Percentiles rank a stretch among this genome's conserved stretches.
These are phyloP conservation scores for Spisula solida DNA, from an alignment of 2,888 invertebrate species.

Conservation along the genomic window DNA sequence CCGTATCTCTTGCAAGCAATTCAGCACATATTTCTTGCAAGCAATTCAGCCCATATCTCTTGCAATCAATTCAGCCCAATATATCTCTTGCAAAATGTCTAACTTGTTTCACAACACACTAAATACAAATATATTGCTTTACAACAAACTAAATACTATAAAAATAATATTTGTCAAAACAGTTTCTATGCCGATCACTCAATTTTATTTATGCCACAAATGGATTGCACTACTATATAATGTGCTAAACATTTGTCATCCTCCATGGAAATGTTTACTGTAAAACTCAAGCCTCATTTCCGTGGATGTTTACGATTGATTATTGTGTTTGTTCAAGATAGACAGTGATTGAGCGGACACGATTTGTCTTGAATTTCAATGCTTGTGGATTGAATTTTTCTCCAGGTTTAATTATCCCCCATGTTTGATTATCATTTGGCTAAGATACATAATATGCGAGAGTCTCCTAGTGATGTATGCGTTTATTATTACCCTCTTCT, in stretches of 20 bases:
- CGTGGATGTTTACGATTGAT: constrained; percentile 41
- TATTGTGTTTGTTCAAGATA: constrained; percentile 43
- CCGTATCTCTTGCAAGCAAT: too few relatives aligned
- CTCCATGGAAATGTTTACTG: constrained; percentile 37
- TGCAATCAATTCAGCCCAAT: too few relatives aligned
- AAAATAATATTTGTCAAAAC: too few relatives aligned
- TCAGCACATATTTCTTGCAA: too few relatives aligned
- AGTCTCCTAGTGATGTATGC: background rate
- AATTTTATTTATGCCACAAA: background rate
- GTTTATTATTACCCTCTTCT: background rate
- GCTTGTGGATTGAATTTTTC: constrained; percentile 29
- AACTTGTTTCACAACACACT: too few relatives aligned
- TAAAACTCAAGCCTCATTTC: constrained; percentile 47
- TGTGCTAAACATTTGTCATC: constrained; percentile 43
- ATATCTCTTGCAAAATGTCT: too few relatives aligned
- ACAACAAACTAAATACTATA: too few relatives aligned
- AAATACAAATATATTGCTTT: too few relatives aligned
- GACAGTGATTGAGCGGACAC: constrained; percentile 46
- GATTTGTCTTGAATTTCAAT: constrained; percentile 52
- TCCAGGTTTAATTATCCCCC: constrained; percentile 14
- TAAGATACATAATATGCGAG: constrained; percentile 24
- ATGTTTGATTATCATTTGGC: constrained; percentile 5
- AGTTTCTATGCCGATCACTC: background rate
- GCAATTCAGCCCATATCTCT: too few relatives aligned
- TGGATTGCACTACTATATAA: constrained; percentile 4